Conservation (phyloP, 1,140 invertebrate species). For the Brachionus asplanchnoidis region DNA sequence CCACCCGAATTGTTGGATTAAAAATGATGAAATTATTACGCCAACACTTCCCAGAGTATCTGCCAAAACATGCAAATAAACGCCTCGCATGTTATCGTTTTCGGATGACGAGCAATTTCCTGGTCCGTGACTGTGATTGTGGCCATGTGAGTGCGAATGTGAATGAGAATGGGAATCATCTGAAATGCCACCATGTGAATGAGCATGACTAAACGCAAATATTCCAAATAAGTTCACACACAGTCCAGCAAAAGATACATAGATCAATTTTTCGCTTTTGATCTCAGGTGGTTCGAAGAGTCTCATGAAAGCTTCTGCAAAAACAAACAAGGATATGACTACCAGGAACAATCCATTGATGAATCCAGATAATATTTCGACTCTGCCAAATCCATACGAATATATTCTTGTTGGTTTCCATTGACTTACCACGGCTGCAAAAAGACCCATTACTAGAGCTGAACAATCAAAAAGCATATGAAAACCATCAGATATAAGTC, state of each 20-base stretch:
- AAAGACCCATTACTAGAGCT: slow-evolving; percentile 82
- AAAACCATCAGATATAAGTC: slow-evolving; percentile 94
- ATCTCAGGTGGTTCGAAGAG: slow-evolving; percentile 62
- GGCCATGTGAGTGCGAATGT: slow-evolving; percentile 47
- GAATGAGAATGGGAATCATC: slow-evolving; percentile 45
- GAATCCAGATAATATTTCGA: slow-evolving; percentile 90
- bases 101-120: slow-evolving; percentile 58
- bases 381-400: slow-evolving; percentile 90
- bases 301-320: slow-evolving; percentile 82
- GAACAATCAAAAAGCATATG: slow-evolving; percentile 99
- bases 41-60: slow-evolving; percentile 64
- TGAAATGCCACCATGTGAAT: slow-evolving; percentile 57
- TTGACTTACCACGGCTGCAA: slow-evolving; percentile 72
- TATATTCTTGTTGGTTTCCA: slow-evolving; percentile 89
- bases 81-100: slow-evolving; percentile 65
- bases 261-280: slow-evolving; percentile 58
- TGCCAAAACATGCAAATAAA: slow-evolving; percentile 64
- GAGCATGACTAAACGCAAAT: slow-evolving; percentile 82
- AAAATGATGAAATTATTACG: slow-evolving; percentile 63
- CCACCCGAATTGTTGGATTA: slow-evolving; percentile 64
- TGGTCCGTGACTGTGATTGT: slow-evolving; percentile 47
- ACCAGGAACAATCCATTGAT: slow-evolving; percentile 90
- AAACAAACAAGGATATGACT: slow-evolving; percentile 91
- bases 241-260: slow-evolving; percentile 85
- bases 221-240: slow-evolving; percentile 91